A percentile compares a stretch with the other conserved stretches of the same genome.
Evolutionary conservation across 2,797 vertebrate genomes (phyloP).

Genomic region (Malurus splendens): DNA sequence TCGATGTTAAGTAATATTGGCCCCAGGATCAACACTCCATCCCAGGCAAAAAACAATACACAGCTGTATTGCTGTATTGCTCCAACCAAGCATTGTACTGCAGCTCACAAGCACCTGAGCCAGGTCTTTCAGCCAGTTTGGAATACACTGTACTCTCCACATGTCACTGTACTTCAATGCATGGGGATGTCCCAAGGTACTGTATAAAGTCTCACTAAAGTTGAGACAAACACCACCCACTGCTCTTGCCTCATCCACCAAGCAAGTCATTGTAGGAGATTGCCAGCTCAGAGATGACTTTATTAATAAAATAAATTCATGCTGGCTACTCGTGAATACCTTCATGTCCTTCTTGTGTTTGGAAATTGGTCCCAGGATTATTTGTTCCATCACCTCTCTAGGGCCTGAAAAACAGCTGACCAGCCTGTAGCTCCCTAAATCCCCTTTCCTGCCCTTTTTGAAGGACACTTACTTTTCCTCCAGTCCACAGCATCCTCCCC

Average conservation of each 20-base stretch:
- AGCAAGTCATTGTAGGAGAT: background rate
- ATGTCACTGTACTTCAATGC: background rate
- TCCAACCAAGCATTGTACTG: background rate
- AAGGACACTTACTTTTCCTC: background rate
- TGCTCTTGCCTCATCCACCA: background rate
- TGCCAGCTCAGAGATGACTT: background rate
- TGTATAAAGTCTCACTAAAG: background rate
- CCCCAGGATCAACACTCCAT: background rate
- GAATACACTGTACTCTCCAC: background rate
- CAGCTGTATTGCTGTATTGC: too few species aligned
- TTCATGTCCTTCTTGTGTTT: background rate
- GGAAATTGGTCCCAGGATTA: background rate
- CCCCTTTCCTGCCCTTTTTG: background rate
- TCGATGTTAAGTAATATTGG: background rate
- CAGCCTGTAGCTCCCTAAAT: too few species aligned
- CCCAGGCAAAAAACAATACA: background rate
- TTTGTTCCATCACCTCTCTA: background rate
- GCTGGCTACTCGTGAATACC: background rate
- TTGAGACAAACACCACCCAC: background rate
- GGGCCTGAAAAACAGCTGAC: background rate
- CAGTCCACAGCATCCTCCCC: accelerated
- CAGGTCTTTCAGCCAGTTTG: background rate
- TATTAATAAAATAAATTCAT: background rate
- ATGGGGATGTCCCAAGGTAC: background rate
- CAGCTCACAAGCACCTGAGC: background rate